Evolutionary conservation across 2,888 invertebrate genomes (phyloP).

Genomic region (Dicranocentrus wangi): DNA sequence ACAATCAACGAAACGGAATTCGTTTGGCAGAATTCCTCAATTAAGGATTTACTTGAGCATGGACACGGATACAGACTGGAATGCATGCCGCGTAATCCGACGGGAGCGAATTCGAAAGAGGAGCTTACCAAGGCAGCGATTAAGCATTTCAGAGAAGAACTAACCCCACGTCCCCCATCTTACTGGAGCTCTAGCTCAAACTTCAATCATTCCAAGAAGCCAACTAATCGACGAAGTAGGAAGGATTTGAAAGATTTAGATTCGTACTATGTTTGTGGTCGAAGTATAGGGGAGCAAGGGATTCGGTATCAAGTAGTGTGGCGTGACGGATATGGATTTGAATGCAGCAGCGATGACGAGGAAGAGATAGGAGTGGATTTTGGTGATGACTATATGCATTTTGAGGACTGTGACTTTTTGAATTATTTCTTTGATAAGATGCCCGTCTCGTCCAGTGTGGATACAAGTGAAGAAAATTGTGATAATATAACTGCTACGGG

Average conservation of each 20-base stretch:
- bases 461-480: conserved; percentile 17
- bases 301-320: conserved; percentile 66
- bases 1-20: conserved; percentile 38
- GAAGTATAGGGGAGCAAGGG: conserved; percentile 56
- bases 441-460: conserved; percentile 18
- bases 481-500: conserved; percentile 26
- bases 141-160: conserved; percentile 48
- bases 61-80: conserved; percentile 32
- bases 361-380: conserved; percentile 44
- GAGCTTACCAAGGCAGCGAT: conserved; percentile 17
- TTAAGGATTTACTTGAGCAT: conserved; percentile 46
- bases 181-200: conserved; percentile 60
- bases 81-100: conserved; percentile 31
- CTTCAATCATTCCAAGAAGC: conserved; percentile 36
- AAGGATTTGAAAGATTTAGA: conserved; percentile 68
- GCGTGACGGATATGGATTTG: conserved; percentile 64
- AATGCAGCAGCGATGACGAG: conserved; percentile 59
- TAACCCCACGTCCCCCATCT: conserved; percentile 54
- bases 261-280: conserved; percentile 68
- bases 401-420: conserved; percentile 27
- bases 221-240: conserved; percentile 38
- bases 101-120: neutral
- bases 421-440: conserved; percentile 42
- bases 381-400: conserved; percentile 30
- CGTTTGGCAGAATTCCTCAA: conserved; percentile 15